phyloP scores from a whole-genome alignment of 2,113 vertebrate genomes.

The Hippopotamus amphibius region DNA sequence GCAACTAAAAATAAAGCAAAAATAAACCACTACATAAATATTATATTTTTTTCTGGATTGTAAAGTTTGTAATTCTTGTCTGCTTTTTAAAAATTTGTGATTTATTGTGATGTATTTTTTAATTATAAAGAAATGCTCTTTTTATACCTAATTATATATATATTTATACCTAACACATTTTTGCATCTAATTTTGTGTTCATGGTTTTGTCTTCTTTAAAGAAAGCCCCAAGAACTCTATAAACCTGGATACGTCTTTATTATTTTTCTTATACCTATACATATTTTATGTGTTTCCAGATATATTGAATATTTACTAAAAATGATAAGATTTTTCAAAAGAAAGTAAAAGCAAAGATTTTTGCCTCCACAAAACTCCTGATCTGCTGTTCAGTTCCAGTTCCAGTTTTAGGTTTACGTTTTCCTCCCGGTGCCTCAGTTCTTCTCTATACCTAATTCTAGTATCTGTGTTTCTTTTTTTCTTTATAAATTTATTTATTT shows the following conservation, averaged over 20 bases:
- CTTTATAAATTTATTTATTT: background rate
- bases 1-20: constrained; percentile 35
- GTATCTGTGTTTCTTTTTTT: background rate
- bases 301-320: background rate
- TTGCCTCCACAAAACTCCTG: background rate
- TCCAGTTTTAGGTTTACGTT: background rate
- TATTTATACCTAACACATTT: background rate
- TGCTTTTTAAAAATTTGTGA: background rate
- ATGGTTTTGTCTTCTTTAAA: background rate
- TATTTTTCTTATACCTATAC: background rate
- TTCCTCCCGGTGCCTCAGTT: background rate
- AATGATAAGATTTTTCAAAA: background rate
- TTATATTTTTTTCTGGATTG: background rate
- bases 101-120: constrained; percentile 1
- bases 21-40: constrained; percentile 22
- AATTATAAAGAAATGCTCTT: background rate
- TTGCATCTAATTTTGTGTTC: constrained; percentile 21
- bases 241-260: background rate
- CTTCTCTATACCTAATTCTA: background rate
- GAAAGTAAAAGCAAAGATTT: background rate
- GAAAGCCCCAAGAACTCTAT: background rate
- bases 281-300: constrained; percentile 1
- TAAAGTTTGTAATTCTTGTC: background rate
- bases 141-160: constrained; percentile 14
- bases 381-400: background rate